phyloP scores from a whole-genome alignment of 1,140 invertebrate species.

The Heliconius nattereri region DNA sequence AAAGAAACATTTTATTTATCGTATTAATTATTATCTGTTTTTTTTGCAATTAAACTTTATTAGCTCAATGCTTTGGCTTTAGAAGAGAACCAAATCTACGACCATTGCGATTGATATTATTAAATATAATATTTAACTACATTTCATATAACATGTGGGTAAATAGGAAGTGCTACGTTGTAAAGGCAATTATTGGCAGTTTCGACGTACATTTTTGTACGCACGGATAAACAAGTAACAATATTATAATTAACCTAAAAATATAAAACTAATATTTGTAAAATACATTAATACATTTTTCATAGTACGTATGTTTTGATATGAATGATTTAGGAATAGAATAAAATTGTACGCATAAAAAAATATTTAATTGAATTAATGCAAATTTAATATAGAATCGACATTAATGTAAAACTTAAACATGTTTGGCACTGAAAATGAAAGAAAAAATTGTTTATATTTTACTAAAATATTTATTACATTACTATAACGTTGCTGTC shows the following conservation, averaged over 20 bases:
- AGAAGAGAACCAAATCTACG: no score
- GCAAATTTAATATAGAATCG: background rate
- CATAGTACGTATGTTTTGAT: background rate
- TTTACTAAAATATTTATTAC: background rate
- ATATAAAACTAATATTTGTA: background rate
- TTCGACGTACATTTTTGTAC: background rate
- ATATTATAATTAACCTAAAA: background rate
- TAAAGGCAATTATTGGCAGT: slow-evolving; percentile 8
- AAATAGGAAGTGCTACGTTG: background rate
- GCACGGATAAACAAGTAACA: background rate
- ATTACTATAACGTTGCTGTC: no score
- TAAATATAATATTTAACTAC: background rate
- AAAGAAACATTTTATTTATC: background rate
- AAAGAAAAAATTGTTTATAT: background rate
- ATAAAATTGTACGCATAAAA: background rate
- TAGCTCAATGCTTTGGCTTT: no score
- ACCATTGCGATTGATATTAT: no score
- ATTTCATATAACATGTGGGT: background rate
- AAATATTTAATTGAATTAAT: background rate
- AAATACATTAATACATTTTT: background rate
- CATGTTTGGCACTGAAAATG: background rate
- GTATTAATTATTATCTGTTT: no score
- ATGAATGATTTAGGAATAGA: background rate
- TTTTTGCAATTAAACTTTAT: no score
- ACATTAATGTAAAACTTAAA: background rate